phyloP scores from a whole-genome alignment of 1,140 invertebrate species.

The Saxidomus purpurata region DNA sequence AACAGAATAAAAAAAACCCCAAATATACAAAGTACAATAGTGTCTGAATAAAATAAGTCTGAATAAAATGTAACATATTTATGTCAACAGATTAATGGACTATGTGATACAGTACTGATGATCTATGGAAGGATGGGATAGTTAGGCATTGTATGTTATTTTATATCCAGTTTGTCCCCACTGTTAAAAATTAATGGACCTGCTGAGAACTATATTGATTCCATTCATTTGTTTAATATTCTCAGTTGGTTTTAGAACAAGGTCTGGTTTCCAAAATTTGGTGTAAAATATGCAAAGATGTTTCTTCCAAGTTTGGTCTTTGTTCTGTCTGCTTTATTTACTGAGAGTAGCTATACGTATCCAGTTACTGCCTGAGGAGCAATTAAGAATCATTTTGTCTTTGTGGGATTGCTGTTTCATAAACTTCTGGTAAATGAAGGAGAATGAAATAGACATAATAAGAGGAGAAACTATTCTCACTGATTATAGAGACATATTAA shows the following conservation, averaged over 20 bases:
- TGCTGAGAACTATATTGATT: slow-evolving; percentile 11
- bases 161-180: neutral
- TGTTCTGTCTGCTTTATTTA: neutral
- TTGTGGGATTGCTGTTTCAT: neutral
- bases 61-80: too few species aligned
- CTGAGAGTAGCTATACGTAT: neutral
- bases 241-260: neutral
- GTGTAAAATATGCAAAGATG: neutral
- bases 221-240: neutral
- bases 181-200: neutral
- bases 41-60: too few species aligned
- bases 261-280: slow-evolving; percentile 9
- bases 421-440: neutral
- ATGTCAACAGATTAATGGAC: too few species aligned
- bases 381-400: neutral
- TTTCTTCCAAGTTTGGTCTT: neutral
- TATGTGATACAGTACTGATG: too few species aligned
- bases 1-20: too few species aligned
- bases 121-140: too few species aligned
- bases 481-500: too few species aligned
- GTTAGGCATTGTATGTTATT: neutral
- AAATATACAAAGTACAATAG: too few species aligned
- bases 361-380: neutral
- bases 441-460: neutral
- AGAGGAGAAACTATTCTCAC: neutral